phyloP scores from a whole-genome alignment of 1,140 invertebrate species.

The Nephotettix cincticeps region DNA sequence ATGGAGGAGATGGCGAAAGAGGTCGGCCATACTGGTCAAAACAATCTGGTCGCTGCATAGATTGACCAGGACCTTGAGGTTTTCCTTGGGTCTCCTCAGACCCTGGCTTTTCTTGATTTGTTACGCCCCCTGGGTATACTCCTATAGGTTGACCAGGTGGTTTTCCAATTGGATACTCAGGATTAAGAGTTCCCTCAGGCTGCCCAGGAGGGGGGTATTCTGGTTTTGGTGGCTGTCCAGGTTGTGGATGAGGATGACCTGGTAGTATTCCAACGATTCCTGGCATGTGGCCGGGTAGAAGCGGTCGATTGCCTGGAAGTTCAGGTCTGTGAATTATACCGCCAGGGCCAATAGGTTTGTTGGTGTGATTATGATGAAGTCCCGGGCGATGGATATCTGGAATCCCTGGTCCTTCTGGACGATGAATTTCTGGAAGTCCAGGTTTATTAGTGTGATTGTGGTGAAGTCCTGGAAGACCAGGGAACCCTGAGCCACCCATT shows the following conservation, averaged over 20 bases:
- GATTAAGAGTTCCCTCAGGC: slow-evolving; percentile 25
- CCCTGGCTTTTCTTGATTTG: no score
- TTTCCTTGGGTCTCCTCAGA: no score
- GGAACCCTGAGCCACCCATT: no score
- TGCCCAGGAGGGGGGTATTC: slow-evolving; percentile 29
- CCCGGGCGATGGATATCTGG: background rate
- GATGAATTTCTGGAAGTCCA: background rate
- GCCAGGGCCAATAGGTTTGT: background rate
- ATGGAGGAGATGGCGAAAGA: no score
- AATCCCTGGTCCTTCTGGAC: slow-evolving; percentile 20
- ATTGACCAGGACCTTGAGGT: no score
- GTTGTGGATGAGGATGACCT: background rate
- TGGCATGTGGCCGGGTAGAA: background rate
- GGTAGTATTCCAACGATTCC: background rate
- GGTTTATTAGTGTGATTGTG: background rate
- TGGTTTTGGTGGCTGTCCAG: background rate
- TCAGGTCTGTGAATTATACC: background rate
- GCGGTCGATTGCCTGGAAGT: background rate
- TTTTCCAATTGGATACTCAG: background rate
- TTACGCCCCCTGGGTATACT: no score
- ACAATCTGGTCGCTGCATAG: no score
- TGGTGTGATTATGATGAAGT: slow-evolving; percentile 2
- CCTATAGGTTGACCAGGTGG: background rate
- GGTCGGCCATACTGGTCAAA: no score
- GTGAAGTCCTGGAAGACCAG: slow-evolving; percentile 23